A percentile compares a stretch with the other conserved stretches of the same genome.
phyloP scores from a whole-genome alignment of 2,888 invertebrate genomes.

The Lampropteryx suffumata region DNA sequence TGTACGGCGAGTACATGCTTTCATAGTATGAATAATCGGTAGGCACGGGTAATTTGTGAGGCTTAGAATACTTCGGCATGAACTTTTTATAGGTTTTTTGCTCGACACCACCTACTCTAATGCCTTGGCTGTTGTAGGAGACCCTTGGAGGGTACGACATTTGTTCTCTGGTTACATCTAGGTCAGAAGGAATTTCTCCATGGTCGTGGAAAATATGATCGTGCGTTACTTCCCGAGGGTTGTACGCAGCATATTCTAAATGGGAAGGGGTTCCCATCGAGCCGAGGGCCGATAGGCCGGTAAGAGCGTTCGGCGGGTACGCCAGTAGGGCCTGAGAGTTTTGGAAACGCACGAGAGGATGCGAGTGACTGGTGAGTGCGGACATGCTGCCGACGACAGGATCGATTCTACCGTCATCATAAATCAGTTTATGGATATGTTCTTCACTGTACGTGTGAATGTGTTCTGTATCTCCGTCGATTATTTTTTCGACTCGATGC shows the following conservation, averaged over 20 bases:
- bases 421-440: conserved; percentile 74
- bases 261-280: conserved; percentile 64
- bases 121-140: conserved; percentile 66
- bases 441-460: conserved; percentile 80
- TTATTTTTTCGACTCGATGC: conserved; percentile 76
- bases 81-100: conserved; percentile 55
- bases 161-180: conserved; percentile 60
- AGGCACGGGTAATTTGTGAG: conserved; percentile 46
- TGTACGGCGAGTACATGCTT: conserved; percentile 57
- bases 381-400: conserved; percentile 55
- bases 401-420: conserved; percentile 56
- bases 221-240: conserved; percentile 76
- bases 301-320: conserved; percentile 52
- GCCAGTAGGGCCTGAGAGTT: conserved; percentile 52
- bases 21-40: conserved; percentile 72
- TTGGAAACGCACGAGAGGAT: conserved; percentile 57
- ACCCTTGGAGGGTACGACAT: conserved; percentile 61
- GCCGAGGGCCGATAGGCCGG: conserved; percentile 54
- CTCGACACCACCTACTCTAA: conserved; percentile 49
- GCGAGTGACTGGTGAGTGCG: conserved; percentile 44
- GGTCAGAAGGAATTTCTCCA: conserved; percentile 67
- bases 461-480: conserved; percentile 79
- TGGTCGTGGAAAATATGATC: conserved; percentile 79
- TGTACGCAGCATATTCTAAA: conserved; percentile 71
- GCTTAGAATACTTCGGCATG: conserved; percentile 53